These are phyloP conservation scores for Coturnix japonica DNA, from an alignment of 2,113 vertebrate species.

Conservation along the genomic window DNA sequence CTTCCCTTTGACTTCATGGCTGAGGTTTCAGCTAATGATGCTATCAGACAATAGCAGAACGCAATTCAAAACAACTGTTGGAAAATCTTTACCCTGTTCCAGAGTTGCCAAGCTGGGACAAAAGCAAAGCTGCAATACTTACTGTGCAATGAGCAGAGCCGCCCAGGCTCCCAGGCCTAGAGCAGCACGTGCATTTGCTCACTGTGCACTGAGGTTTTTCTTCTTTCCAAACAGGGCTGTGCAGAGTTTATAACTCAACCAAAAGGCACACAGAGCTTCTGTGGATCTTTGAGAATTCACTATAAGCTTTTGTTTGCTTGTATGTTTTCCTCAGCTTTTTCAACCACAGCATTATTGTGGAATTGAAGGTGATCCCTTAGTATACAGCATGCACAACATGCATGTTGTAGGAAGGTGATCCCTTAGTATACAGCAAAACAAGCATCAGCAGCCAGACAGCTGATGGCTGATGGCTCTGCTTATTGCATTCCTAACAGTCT, in stretches of 20 bases:
- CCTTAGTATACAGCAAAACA: too few species aligned
- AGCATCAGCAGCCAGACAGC: background rate
- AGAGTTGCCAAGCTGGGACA: constrained; percentile 2
- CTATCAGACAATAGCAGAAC: constrained; percentile 29
- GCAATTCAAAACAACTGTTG: constrained; percentile 11
- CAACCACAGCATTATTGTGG: background rate
- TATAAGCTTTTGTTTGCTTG: background rate
- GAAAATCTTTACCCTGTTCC: constrained; percentile 6
- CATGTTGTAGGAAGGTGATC: too few species aligned
- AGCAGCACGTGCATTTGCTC: background rate
- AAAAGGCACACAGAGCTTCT: background rate
- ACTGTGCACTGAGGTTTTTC: background rate
- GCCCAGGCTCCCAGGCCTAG: background rate
- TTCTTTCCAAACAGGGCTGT: background rate
- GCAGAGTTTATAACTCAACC: background rate
- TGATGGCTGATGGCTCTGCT: background rate
- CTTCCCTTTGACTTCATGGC: constrained; percentile 48
- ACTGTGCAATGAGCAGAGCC: background rate
- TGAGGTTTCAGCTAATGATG: constrained; percentile 55
- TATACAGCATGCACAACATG: too few species aligned
- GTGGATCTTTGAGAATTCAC: background rate
- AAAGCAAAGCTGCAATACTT: background rate
- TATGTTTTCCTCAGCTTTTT: background rate
- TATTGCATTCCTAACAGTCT: background rate
- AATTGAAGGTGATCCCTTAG: too few species aligned